These are phyloP conservation scores for Machimus rusticus DNA, from an alignment of 2,888 invertebrate genomes.

Conservation along the genomic window DNA sequence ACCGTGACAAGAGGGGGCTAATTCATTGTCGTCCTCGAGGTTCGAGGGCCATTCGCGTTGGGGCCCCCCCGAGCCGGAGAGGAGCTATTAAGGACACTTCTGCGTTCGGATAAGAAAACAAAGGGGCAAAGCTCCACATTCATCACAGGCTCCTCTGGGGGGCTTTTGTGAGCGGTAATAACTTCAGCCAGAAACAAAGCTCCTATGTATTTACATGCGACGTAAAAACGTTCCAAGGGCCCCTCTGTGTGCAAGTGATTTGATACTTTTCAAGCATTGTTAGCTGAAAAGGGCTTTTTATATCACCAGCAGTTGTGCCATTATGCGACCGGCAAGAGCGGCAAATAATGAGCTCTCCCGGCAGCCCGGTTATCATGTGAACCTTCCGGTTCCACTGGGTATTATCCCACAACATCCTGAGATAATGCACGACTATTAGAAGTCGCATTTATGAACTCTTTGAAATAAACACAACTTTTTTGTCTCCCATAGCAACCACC, in stretches of 20 bases:
- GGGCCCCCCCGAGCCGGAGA: not conserved
- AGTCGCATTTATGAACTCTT: conserved; percentile 19
- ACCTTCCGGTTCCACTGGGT: conserved; percentile 8
- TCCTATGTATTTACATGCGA: conserved; percentile 44
- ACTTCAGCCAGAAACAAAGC: conserved; percentile 44
- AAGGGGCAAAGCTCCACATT: conserved; percentile 37
- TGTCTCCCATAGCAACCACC: not conserved
- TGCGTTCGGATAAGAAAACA: conserved; percentile 42
- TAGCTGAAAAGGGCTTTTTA: conserved; percentile 42
- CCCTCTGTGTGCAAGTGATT: conserved; percentile 44
- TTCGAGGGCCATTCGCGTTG: not conserved
- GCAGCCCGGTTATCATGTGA: conserved; percentile 23
- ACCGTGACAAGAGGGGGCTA: not conserved
- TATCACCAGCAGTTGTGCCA: conserved; percentile 44
- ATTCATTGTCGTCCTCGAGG: not conserved
- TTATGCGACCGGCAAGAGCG: conserved; percentile 34
- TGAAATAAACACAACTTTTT: conserved; percentile 13
- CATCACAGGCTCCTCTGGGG: conserved; percentile 37
- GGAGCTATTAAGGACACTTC: conserved; percentile 32
- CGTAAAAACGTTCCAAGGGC: conserved; percentile 31
- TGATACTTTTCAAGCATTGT: conserved; percentile 46
- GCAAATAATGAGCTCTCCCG: conserved; percentile 30
- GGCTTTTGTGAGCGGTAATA: conserved; percentile 44
- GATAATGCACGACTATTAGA: conserved; percentile 4
- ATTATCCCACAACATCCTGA: conserved; percentile 14